Conservation (phyloP, 2,888 invertebrate species). For the Drosophila barbarae region DNA sequence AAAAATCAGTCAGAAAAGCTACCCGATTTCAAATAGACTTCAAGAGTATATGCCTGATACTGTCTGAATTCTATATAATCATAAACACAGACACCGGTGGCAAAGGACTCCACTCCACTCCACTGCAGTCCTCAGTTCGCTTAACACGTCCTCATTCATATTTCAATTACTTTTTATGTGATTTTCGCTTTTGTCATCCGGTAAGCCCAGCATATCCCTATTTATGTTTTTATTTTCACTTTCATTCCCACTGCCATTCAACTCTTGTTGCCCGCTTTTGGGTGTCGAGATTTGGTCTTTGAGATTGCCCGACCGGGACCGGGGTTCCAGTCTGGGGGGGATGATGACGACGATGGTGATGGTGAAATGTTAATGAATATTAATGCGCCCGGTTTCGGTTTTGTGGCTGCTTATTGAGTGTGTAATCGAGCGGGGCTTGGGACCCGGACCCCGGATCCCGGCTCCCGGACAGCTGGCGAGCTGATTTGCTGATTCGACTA, state of each 20-base stretch:
- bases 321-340: neutral
- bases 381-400: slow-evolving; percentile 56
- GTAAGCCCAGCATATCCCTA: slow-evolving; percentile 61
- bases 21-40: too few relatives aligned
- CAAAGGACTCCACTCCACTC: slow-evolving; percentile 12
- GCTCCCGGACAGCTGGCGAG: slow-evolving; percentile 11
- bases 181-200: slow-evolving; percentile 69
- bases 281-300: slow-evolving; percentile 70
- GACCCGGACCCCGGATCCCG: too few relatives aligned
- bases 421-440: slow-evolving; percentile 60
- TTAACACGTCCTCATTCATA: slow-evolving; percentile 68
- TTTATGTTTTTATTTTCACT: slow-evolving; percentile 64
- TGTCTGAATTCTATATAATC: neutral
- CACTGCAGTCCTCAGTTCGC: slow-evolving; percentile 16
- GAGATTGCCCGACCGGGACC: slow-evolving; percentile 54
- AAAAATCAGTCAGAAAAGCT: neutral
- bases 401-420: slow-evolving; percentile 70
- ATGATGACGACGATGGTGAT: slow-evolving; percentile 10
- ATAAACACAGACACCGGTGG: slow-evolving; percentile 10
- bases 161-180: slow-evolving; percentile 76
- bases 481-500: slow-evolving; percentile 41
- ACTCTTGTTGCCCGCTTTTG: slow-evolving; percentile 47
- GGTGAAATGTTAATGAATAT: slow-evolving; percentile 72
- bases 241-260: slow-evolving; percentile 56
- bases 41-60: neutral